Percentiles rank a stretch among this genome's conserved stretches.
Evolutionary conservation across 2,113 vertebrate species (phyloP).

Genomic region (Anguilla japonica): DNA sequence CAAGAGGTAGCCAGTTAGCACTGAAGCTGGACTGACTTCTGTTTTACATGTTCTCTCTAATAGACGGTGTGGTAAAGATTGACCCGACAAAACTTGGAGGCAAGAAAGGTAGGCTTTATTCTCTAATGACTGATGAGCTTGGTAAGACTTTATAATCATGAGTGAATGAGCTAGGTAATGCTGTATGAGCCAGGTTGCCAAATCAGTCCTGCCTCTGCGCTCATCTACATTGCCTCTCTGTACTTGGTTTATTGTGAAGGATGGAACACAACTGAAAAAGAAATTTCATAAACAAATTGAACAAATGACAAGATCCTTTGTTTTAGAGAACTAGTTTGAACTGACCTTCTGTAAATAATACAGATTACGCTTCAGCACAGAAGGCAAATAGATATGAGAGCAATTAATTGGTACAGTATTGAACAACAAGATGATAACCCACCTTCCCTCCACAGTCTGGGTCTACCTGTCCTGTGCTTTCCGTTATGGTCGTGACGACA

Average conservation of each 20-base stretch:
- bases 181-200: background rate
- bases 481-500: conserved; percentile 83
- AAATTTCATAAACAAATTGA: background rate
- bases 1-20: background rate
- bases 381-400: background rate
- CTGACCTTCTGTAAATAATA: background rate
- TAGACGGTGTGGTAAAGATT: conserved; percentile 83
- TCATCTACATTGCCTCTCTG: background rate
- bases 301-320: background rate
- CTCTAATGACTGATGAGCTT: background rate
- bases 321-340: background rate
- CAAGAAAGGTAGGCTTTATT: conserved; percentile 76
- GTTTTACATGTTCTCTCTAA: conserved; percentile 20
- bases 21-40: background rate
- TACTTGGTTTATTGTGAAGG: background rate
- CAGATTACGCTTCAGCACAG: background rate
- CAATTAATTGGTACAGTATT: background rate
- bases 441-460: conserved; percentile 66
- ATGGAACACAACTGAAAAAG: background rate
- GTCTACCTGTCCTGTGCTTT: conserved; percentile 83
- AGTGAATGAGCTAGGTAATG: background rate
- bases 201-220: background rate
- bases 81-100: conserved; percentile 79
- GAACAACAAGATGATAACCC: background rate
- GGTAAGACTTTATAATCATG: background rate